These are phyloP conservation scores for Cordilura impudica DNA, from an alignment of 2,888 invertebrate genomes.

Conservation along the genomic window DNA sequence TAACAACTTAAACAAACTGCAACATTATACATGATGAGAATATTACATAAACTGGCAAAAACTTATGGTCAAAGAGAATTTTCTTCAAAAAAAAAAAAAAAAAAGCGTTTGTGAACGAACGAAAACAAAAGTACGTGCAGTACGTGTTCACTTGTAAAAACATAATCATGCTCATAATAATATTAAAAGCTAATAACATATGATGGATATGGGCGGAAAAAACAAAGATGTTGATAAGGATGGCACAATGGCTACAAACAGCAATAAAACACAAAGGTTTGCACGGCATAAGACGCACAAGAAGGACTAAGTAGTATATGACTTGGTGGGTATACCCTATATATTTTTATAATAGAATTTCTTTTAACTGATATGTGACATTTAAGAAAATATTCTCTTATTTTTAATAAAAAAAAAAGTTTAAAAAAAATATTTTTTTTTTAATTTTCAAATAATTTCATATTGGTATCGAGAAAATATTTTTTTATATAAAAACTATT, in stretches of 20 bases:
- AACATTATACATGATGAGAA: constrained; percentile 52
- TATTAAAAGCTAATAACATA: constrained; percentile 68
- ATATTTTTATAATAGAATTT: no score
- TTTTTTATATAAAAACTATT: no score
- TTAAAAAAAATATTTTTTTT: no score
- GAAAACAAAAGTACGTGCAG: constrained; percentile 61
- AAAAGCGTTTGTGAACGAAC: constrained; percentile 41
- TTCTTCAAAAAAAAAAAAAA: constrained; percentile 32
- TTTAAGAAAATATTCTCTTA: no score
- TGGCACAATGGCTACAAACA: constrained; percentile 53
- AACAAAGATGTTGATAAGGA: constrained; percentile 60
- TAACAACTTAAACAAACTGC: constrained; percentile 22
- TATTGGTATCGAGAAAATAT: no score
- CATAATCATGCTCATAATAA: constrained; percentile 68
- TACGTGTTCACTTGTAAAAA: constrained; percentile 66
- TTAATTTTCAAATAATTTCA: no score
- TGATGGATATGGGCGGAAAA: constrained; percentile 67
- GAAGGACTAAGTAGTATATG: constrained; percentile 24
- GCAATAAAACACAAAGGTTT: constrained; percentile 31
- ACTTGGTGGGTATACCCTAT: no score
- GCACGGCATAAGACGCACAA: neutral
- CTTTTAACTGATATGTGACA: no score
- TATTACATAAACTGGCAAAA: constrained; percentile 53
- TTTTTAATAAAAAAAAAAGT: no score
- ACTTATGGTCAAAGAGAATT: constrained; percentile 53